Conservation (phyloP, 1,140 invertebrate species). For the Apis dorsata region DNA sequence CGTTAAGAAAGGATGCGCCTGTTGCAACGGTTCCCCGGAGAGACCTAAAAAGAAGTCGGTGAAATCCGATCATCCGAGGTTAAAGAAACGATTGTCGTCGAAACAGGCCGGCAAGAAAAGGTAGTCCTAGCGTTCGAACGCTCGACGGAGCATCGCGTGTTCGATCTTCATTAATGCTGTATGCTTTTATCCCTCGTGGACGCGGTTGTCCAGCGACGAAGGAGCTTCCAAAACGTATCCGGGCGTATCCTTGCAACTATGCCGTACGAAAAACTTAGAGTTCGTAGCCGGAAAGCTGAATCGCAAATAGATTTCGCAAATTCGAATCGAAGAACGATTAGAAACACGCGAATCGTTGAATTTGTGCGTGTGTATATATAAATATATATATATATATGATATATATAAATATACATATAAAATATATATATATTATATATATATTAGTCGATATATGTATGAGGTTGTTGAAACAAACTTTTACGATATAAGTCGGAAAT, state of each 20-base stretch:
- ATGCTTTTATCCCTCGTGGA: slow-evolving; percentile 8
- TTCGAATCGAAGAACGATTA: not conserved
- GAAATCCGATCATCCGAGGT: slow-evolving; percentile 70
- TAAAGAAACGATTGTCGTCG: slow-evolving; percentile 73
- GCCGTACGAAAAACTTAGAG: not conserved
- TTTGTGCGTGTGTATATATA: too few species aligned
- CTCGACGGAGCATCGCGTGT: slow-evolving; percentile 55
- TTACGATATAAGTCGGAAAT: slow-evolving; percentile 12
- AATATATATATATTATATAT: not conserved
- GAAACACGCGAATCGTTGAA: not conserved
- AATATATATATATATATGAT: too few species aligned
- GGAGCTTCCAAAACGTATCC: not conserved
- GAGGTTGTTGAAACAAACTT: slow-evolving; percentile 14
- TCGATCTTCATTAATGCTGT: slow-evolving; percentile 14
- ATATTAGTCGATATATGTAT: not conserved
- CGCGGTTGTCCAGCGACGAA: not conserved
- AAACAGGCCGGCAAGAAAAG: slow-evolving; percentile 77
- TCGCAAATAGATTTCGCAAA: not conserved
- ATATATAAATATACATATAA: too few species aligned
- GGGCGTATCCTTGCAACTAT: not conserved
- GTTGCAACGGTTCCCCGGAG: slow-evolving; percentile 79
- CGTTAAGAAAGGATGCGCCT: slow-evolving; percentile 80
- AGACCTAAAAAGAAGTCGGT: slow-evolving; percentile 75
- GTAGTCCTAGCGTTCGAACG: slow-evolving; percentile 77
- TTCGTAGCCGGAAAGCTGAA: too few species aligned